Evolutionary conservation across 1,140 invertebrate genomes (phyloP).

Genomic region (Leptopilina boulardi): DNA sequence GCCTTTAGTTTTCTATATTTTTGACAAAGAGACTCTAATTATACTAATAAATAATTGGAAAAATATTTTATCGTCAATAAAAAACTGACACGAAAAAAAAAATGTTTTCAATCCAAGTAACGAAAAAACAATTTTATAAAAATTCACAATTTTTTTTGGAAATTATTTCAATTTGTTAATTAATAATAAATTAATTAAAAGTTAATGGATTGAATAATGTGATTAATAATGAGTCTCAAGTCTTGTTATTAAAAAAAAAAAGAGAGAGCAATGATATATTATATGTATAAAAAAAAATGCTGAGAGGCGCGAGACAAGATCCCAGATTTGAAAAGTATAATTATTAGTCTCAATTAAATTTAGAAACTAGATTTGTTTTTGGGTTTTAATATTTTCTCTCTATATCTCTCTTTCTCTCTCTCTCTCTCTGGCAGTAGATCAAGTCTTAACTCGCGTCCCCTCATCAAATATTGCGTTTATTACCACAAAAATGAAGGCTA

Average conservation of each 20-base stretch:
- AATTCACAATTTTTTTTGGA: no score
- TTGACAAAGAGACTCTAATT: slow-evolving; percentile 59
- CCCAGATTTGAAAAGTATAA: neutral
- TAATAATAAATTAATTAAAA: neutral
- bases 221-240: neutral
- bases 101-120: slow-evolving; percentile 28
- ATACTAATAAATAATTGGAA: slow-evolving; percentile 51
- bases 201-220: neutral
- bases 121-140: no score
- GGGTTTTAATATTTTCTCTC: slow-evolving; percentile 18
- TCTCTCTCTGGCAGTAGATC: slow-evolving; percentile 38
- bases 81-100: no score
- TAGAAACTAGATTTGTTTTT: slow-evolving; percentile 25
- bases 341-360: slow-evolving; percentile 4
- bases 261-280: slow-evolving; percentile 37
- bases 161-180: no score
- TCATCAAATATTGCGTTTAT: slow-evolving; percentile 43
- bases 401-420: slow-evolving; percentile 47
- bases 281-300: neutral
- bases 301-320: slow-evolving; percentile 47
- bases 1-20: slow-evolving; percentile 73
- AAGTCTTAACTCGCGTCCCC: slow-evolving; percentile 38
- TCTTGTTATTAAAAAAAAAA: slow-evolving; percentile 43
- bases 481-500: slow-evolving; percentile 45
- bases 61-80: slow-evolving; percentile 43